Evolutionary conservation across 2,888 invertebrate genomes (phyloP), one percentile per base, ranked within the genome.

Genomic region (Phasia obesa): DNA sequence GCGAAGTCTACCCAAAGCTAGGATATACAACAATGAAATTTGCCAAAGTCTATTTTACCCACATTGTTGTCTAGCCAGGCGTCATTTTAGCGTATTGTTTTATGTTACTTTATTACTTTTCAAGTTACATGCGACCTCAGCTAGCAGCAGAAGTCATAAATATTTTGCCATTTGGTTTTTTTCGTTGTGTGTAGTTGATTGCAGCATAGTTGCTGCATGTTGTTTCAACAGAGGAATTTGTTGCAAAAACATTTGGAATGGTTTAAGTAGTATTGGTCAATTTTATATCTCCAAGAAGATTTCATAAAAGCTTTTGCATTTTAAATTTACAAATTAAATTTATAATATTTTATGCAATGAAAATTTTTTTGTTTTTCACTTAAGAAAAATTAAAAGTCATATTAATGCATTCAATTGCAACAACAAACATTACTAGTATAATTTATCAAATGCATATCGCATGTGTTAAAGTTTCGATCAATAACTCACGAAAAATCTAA

Each of bases 11-110:
- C 6, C 11, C 42, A 60, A 17, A 15, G 38, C 38, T 42, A 49
- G 17, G 7, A 25, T 5, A 7, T n/a, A 15, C 13, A 51, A 11
- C 51, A 65, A 44, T 49, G 47, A 47, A 57, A 62, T 42, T 65
- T 60, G 13, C 35, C 47, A 64, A n/a, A 47, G 55, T 25, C 60
- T 70, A 31, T 71, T 49, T 38, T 51, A 2, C 17, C 21, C 49
- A 49, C 27, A 71, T 27, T 78, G 49, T 49, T 64, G 78, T 78
- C 78, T 78, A 71, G 71, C 78, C 78, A 64, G 49, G 49, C 64
- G 49, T 64, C 71, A 77, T 70, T 70, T 62, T 55, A 62, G 55
- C 55, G 62, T 71, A 71, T 62, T 78, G 57, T 71, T 64, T 57
- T 27, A 47, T 57, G 71, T 64, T 17, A 71, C 38, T 71, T 71